These are phyloP conservation scores for Labeo catla DNA, from an alignment of 2,113 vertebrate species.

Conservation along the genomic window DNA sequence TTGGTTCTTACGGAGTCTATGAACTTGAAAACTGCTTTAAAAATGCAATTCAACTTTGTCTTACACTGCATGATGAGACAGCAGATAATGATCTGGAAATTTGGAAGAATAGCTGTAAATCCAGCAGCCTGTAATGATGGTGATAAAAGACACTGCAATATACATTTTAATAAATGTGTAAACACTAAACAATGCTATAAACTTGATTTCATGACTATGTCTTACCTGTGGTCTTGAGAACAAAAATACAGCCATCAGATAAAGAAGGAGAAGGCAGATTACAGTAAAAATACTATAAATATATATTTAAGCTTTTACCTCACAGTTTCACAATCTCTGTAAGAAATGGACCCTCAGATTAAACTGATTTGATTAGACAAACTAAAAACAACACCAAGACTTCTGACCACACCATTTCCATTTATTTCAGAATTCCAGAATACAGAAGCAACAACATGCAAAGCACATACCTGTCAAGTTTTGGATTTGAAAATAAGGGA, in stretches of 20 bases:
- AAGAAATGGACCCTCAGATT: no score
- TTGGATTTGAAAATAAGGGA: no score
- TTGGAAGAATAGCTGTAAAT: neutral
- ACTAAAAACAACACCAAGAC: neutral
- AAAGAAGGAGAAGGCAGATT: neutral
- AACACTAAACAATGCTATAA: neutral
- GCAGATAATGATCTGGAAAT: neutral
- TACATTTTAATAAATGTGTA: neutral
- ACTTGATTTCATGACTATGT: neutral
- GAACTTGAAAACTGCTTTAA: no score
- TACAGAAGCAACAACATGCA: neutral
- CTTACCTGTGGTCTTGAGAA: slow-evolving; percentile 18
- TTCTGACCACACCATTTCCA: neutral
- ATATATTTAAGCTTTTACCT: neutral
- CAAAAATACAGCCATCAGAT: neutral
- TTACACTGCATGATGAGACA: slow-evolving; percentile 1
- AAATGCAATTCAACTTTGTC: neutral
- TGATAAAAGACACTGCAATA: neutral
- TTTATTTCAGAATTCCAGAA: neutral
- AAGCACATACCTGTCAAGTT: no score
- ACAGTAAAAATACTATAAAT: neutral
- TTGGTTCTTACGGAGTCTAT: neutral
- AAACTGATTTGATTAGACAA: slow-evolving; percentile 37
- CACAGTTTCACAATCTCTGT: neutral
- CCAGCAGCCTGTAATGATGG: neutral